Base-by-base conservation (phyloP, 92 coral and sea anemone species). In the Nematostella vectensis region DNA sequence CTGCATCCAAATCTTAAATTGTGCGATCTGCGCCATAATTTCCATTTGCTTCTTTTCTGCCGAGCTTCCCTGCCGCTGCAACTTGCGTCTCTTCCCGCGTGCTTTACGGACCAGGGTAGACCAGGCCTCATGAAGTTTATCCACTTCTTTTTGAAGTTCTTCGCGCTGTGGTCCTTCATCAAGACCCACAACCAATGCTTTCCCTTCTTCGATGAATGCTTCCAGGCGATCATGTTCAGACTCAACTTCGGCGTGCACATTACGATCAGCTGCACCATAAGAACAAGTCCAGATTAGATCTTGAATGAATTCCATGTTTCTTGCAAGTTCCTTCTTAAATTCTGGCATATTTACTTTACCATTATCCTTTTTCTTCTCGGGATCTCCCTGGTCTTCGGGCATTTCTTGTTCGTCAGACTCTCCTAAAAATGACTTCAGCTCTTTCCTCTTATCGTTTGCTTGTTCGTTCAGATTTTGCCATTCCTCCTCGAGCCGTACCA, bases 391-490 rank as follows among this genome's bases (percentile, higher is more conserved):
- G 4, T 39, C 55, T 30, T 30, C 42, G 3, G 27, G 23, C 29
- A 20, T 23, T 1, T 64, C 65, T 27, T 68, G 72, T 47, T 50
- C 76, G 26, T 55, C 65, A 4, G 16, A 30, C 40, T 71, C 75
- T 22, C 96, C 93, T 43, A 82, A 73, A 47, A 39, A 67, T 19
- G 65, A 74, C 30, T 61, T 72, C 30, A 93, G 50, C 25, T 93
- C 96, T 23, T 47, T 65, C 53, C 64, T 79, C 62, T 83, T 87
- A 22, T 79, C 95, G 27, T 59, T 60, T 12, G 95, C 88, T 51
- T 93, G 94, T 24, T 73, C 75, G 44, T 72, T 78, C 52, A 93
- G 68, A 45, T 67, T 84, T 31, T 40, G 62, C 99, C 96, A 93
- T 31, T 93, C 99, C 29, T 67, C 83, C 31, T 65, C 76, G 20